These are phyloP conservation scores for Ganaspis brasiliensis DNA, from an alignment of 2,888 invertebrate genomes.

Conservation along the genomic window DNA sequence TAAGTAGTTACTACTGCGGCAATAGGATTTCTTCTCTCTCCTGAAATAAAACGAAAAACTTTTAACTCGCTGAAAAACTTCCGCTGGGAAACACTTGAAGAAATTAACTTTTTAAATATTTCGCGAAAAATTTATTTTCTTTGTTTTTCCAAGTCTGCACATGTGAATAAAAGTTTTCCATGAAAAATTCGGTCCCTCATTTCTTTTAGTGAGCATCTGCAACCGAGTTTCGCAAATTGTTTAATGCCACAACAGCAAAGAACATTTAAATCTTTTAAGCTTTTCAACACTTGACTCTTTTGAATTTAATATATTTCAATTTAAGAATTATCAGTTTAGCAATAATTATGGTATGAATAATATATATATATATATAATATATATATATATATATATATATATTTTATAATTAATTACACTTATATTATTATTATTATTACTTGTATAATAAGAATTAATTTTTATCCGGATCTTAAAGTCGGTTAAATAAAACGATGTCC, in stretches of 20 bases:
- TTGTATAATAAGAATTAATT: too few species aligned
- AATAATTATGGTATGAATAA: too few species aligned
- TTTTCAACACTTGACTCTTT: too few species aligned
- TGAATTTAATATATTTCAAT: too few species aligned
- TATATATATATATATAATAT: too few species aligned
- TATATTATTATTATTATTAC: too few species aligned
- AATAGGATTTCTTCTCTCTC: slow-evolving; percentile 17
- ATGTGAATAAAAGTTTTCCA: slow-evolving; percentile 9
- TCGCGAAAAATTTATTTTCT: not conserved
- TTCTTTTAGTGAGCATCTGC: not conserved
- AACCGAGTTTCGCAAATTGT: not conserved
- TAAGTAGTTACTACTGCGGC: slow-evolving; percentile 17
- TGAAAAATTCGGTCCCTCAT: not conserved
- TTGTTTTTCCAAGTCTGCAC: not conserved
- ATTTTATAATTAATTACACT: too few species aligned
- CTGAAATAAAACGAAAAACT: not conserved
- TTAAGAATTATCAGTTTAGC: too few species aligned
- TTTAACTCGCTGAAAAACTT: not conserved
- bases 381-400: too few species aligned
- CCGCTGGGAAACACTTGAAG: not conserved
- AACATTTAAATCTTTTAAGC: too few species aligned
- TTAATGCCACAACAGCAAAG: not conserved
- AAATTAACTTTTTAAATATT: slow-evolving; percentile 21
- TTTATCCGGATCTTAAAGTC: too few species aligned
- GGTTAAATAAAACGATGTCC: too few species aligned